A percentile compares a stretch with the other conserved stretches of the same genome.
These are phyloP conservation scores for Bombus soroeensis DNA, from an alignment of 1,140 invertebrate species.

Conservation along the genomic window DNA sequence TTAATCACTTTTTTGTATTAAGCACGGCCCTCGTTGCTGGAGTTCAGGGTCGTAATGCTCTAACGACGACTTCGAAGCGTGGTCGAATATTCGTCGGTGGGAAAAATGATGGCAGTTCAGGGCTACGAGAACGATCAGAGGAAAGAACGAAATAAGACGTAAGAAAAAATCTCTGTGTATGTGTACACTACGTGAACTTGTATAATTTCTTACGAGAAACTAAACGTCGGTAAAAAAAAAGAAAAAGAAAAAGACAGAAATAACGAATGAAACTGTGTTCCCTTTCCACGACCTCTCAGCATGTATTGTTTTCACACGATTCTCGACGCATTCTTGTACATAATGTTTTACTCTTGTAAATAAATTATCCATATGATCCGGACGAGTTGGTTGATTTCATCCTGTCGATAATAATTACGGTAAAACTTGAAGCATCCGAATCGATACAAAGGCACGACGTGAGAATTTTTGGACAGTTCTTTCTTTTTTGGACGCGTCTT, in stretches of 20 bases:
- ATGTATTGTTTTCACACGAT: slow-evolving; percentile 65
- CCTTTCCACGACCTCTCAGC: slow-evolving; percentile 47
- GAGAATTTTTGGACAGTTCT: too few species aligned
- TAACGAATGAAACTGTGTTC: slow-evolving; percentile 55
- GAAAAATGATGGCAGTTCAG: slow-evolving; percentile 15
- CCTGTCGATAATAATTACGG: too few species aligned
- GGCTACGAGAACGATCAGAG: too few species aligned
- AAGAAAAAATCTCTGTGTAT: slow-evolving; percentile 33
- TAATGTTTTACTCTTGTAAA: slow-evolving; percentile 78
- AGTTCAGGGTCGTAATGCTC: not conserved
- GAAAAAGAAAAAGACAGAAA: not conserved
- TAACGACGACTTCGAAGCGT: not conserved
- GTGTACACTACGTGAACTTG: slow-evolving; percentile 40
- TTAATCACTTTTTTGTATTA: not conserved
- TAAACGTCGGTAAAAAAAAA: slow-evolving; percentile 12
- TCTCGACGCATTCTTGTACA: slow-evolving; percentile 72
- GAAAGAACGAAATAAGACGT: slow-evolving; percentile 34
- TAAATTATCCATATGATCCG: slow-evolving; percentile 69
- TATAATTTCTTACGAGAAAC: slow-evolving; percentile 52
- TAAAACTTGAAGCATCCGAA: too few species aligned
- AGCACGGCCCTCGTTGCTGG: not conserved
- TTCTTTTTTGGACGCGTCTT: too few species aligned
- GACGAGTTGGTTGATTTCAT: not conserved
- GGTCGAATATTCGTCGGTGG: not conserved
- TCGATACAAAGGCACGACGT: too few species aligned